Evolutionary conservation across 2,113 vertebrate genomes (phyloP).

Genomic region (Heptranchias perlo): DNA sequence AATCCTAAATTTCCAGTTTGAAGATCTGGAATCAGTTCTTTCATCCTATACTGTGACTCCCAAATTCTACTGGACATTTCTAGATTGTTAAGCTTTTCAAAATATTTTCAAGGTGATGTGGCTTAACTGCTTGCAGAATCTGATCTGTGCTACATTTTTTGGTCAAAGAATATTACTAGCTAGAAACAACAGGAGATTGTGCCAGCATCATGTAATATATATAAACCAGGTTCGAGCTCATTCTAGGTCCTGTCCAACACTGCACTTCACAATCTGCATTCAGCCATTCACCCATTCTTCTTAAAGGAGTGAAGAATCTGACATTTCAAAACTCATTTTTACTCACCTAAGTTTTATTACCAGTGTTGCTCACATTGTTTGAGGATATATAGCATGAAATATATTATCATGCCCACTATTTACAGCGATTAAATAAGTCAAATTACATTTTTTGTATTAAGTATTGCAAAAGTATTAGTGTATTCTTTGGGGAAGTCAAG

Average conservation of each 20-base stretch:
- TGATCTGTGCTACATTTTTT: not conserved
- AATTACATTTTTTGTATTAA: not conserved
- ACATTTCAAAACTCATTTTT: not conserved
- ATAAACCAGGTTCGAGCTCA: not conserved
- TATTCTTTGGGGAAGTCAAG: not conserved
- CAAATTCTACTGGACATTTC: not conserved
- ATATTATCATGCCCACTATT: not conserved
- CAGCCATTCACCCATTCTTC: not conserved
- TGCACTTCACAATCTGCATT: not conserved
- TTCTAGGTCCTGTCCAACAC: no score
- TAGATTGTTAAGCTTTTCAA: not conserved
- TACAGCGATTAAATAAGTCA: not conserved
- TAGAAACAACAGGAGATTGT: not conserved
- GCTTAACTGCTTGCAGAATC: not conserved
- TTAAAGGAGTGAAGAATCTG: not conserved
- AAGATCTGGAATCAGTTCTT: not conserved
- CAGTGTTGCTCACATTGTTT: not conserved
- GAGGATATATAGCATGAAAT: not conserved
- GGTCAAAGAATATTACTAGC: not conserved
- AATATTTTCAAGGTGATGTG: not conserved
- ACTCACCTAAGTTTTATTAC: not conserved
- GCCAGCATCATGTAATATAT: not conserved
- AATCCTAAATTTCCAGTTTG: not conserved
- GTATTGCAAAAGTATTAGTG: not conserved
- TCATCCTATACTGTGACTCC: not conserved